phyloP scores from a whole-genome alignment of 2,113 vertebrate genomes.

The Anhinga rufa region DNA sequence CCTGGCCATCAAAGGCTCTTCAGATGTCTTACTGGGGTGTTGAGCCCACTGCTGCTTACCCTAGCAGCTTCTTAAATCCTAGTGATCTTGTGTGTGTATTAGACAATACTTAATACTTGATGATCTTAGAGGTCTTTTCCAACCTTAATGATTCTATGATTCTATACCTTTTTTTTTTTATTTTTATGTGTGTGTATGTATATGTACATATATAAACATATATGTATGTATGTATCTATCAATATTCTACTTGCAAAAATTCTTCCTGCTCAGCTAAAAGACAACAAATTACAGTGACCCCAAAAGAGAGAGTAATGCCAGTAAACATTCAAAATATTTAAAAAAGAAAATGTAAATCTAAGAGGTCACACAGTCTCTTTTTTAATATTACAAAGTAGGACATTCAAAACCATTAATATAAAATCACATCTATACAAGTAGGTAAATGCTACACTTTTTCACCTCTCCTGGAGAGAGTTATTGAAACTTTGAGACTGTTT shows the following conservation, averaged over 20 bases:
- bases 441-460: not conserved
- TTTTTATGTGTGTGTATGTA: not conserved
- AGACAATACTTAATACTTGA: not conserved
- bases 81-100: not conserved
- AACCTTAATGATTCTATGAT: too few relatives aligned
- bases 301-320: not conserved
- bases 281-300: not conserved
- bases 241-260: not conserved
- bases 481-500: not conserved
- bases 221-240: rapidly evolving
- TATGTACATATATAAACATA: not conserved
- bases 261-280: not conserved
- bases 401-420: not conserved
- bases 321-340: not conserved
- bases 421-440: not conserved
- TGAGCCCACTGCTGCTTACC: not conserved
- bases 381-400: not conserved
- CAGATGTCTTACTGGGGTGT: not conserved
- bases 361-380: not conserved
- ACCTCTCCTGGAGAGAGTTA: not conserved
- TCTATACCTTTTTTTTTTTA: too few relatives aligned
- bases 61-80: not conserved
- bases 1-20: not conserved
- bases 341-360: not conserved
- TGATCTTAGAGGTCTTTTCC: too few relatives aligned